These are phyloP conservation scores for Heterohyrax brucei DNA, from an alignment of 2,797 vertebrate genomes.

Conservation along the genomic window DNA sequence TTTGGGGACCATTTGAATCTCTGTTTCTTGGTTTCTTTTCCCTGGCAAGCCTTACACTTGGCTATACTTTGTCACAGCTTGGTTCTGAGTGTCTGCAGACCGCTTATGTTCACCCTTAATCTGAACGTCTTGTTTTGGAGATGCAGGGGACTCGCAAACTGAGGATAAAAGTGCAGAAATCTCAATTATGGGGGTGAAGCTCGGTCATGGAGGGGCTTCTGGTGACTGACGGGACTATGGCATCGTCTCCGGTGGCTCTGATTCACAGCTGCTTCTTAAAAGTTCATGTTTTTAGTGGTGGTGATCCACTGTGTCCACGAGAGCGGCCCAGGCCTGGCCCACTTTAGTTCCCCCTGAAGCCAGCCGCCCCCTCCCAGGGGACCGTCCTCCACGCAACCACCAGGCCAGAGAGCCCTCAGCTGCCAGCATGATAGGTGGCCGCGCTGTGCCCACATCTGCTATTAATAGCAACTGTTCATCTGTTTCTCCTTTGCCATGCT, in stretches of 20 bases:
- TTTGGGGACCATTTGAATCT: slow-evolving; percentile 89
- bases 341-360: neutral
- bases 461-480: neutral
- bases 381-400: too few species aligned
- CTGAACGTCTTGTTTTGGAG: slow-evolving; percentile 85
- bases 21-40: slow-evolving; percentile 87
- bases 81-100: slow-evolving; percentile 87
- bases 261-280: neutral
- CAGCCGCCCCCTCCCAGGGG: fast-evolving
- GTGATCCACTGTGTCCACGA: neutral
- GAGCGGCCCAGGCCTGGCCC: too few species aligned
- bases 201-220: fast-evolving
- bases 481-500: neutral
- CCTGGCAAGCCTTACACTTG: slow-evolving; percentile 86
- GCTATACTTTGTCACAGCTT: slow-evolving; percentile 88
- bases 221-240: neutral
- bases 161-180: neutral
- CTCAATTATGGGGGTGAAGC: neutral
- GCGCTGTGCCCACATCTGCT: neutral
- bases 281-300: neutral
- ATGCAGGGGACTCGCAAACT: slow-evolving; percentile 61
- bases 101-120: slow-evolving; percentile 88
- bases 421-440: neutral
- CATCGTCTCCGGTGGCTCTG: neutral
- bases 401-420: neutral